Evolutionary conservation across 2,797 vertebrate species (phyloP).

Genomic region (Sebastes hubbsi): DNA sequence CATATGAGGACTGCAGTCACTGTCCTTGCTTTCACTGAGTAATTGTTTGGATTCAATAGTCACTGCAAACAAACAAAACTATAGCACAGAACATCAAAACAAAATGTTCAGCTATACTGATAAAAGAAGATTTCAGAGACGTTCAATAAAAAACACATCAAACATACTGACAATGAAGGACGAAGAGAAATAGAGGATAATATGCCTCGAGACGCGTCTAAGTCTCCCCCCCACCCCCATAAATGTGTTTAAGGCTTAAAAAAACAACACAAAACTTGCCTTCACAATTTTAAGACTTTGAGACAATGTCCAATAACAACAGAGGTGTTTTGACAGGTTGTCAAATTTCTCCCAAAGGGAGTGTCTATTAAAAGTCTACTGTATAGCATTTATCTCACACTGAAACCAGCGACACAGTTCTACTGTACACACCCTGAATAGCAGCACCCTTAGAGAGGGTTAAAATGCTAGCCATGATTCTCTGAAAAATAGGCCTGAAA

Average conservation of each 20-base stretch:
- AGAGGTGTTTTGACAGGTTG: constrained; percentile 68
- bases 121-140: constrained; percentile 22
- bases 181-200: constrained; percentile 17
- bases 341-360: constrained; percentile 62
- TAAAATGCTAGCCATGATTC: neutral
- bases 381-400: constrained; percentile 50
- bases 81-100: neutral
- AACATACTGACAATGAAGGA: constrained; percentile 35
- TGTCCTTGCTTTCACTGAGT: neutral
- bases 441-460: constrained; percentile 10
- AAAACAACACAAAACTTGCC: constrained; percentile 26
- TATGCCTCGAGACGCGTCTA: neutral
- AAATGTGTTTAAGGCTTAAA: constrained; percentile 36
- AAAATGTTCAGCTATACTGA: constrained; percentile 24
- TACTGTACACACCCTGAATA: constrained; percentile 35
- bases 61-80: neutral
- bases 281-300: constrained; percentile 49
- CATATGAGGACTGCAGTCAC: neutral
- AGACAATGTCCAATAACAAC: constrained; percentile 54
- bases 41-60: neutral
- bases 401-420: constrained; percentile 16
- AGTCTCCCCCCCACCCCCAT: neutral
- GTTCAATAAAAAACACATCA: constrained; percentile 36
- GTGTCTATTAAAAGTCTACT: constrained; percentile 61
- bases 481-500: neutral